Conservation (phyloP, 2,113 vertebrate genomes). For the Lophius piscatorius region DNA sequence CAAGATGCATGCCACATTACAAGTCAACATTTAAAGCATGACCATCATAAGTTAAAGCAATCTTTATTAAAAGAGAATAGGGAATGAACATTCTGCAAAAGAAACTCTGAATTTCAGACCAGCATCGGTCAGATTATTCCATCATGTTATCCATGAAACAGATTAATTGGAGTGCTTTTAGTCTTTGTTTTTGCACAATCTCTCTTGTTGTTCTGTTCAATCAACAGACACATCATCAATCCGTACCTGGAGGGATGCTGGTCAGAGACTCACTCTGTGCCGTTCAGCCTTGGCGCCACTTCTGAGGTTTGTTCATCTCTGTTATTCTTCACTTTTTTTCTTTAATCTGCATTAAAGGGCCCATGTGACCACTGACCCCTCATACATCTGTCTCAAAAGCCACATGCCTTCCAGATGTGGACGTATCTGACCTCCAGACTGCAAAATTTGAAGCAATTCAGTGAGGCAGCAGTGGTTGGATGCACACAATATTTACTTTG, state of each 20-base stretch:
- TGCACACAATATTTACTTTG: conserved; percentile 42
- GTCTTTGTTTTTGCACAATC: background rate
- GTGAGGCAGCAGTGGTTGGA: conserved; percentile 65
- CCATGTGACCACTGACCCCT: conserved; percentile 63
- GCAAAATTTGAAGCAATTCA: conserved; percentile 12
- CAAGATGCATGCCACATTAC: conserved; percentile 29
- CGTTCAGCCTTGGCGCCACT: conserved; percentile 50
- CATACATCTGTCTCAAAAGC: conserved; percentile 65
- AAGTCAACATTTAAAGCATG: conserved; percentile 27
- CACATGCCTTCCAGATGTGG: conserved; percentile 83
- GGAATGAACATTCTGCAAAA: background rate
- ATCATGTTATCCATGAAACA: background rate
- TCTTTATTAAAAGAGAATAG: background rate
- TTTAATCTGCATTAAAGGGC: conserved; percentile 74
- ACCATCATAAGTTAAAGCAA: background rate
- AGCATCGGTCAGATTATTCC: background rate
- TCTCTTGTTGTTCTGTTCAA: background rate
- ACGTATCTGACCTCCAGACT: conserved; percentile 26
- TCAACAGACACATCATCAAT: background rate
- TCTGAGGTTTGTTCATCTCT: conserved; percentile 68
- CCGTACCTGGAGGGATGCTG: conserved; percentile 31
- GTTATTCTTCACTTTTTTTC: conserved; percentile 68
- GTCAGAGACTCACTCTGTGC: conserved; percentile 29
- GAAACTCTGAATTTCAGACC: background rate
- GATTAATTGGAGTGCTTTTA: background rate